Evolutionary conservation across 2,113 vertebrate genomes (phyloP), one percentile per base, ranked within the genome.

Genomic region (Microtus montanus): DNA sequence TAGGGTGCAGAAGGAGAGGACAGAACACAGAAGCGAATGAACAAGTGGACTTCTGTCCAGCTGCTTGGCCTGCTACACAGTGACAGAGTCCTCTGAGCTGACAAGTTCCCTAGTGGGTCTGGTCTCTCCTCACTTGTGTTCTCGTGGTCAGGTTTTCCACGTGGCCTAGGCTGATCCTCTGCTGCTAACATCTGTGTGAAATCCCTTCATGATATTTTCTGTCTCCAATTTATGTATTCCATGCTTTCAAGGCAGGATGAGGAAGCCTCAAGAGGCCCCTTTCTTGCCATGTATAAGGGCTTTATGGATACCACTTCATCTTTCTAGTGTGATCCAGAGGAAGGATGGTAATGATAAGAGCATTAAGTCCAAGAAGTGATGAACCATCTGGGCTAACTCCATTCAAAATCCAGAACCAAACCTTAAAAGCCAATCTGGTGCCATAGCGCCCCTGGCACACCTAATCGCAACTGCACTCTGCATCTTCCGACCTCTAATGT

Each of bases 371-470:
- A 82, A 61, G n/a, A 63, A 83, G 79, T 61, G 79, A 4, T 38
- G 54, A 89, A 17, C 47, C 63, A 24, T 89, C 83, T 41, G 3
- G 26, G 14, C 49, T 74, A 87, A 83, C 54, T 4, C 11, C 74
- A 73, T 38, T 88, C 30, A 82, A n/a, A 71, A 71, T 41, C 61
- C 44, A 0, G 64, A 87, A 47, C 17, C 20, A 82, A 84, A 63
- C 44, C 38, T 73, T 13, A 44, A 44, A 66, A 93, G 47, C 28
- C 87, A 66, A 88, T 54, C 47, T 89, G 92, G 94, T 68, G 41
- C 83, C 89, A 77, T 5, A 79, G 91, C 44, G 44, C 74, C 91
- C 82, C 82, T 95, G 87, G 75, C 82, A 90, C 3, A 38, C 3
- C 13, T 80, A 26, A 52, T 24, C 35, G 52, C 61, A 91, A n/a